These are phyloP conservation scores for Crossocerus cetratus DNA, from an alignment of 2,888 invertebrate genomes.

Conservation along the genomic window DNA sequence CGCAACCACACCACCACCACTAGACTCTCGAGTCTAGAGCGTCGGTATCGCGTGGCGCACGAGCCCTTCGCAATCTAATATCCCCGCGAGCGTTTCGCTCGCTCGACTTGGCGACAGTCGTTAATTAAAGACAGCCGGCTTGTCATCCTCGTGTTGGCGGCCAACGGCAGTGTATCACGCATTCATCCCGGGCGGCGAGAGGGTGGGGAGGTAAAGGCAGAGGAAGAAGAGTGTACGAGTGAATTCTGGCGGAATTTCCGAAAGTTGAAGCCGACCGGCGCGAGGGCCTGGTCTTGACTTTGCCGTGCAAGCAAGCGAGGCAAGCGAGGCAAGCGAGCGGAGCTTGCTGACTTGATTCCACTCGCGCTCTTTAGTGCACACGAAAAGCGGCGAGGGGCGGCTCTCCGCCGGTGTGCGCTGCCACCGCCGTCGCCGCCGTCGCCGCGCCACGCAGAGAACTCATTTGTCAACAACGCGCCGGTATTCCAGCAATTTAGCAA, in stretches of 20 bases:
- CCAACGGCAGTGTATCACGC: constrained; percentile 13
- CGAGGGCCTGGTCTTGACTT: no score
- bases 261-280: no score
- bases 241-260: no score
- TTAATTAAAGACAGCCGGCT: constrained; percentile 55
- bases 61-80: constrained; percentile 31
- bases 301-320: no score
- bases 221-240: background rate
- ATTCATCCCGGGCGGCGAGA: constrained; percentile 2
- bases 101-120: constrained; percentile 39
- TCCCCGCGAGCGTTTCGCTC: constrained; percentile 6
- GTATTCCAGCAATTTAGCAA: constrained; percentile 33
- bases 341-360: no score
- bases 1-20: constrained; percentile 41
- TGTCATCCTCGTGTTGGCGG: constrained; percentile 49
- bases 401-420: background rate
- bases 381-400: no score
- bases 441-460: background rate
- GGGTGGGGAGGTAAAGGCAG: background rate
- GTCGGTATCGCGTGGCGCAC: no score
- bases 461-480: constrained; percentile 35
- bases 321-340: no score
- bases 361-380: no score
- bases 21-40: no score
- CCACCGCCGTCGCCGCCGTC: background rate